These are phyloP conservation scores for Craterocephalus amniculus DNA, from an alignment of 2,797 vertebrate genomes.

Conservation along the genomic window DNA sequence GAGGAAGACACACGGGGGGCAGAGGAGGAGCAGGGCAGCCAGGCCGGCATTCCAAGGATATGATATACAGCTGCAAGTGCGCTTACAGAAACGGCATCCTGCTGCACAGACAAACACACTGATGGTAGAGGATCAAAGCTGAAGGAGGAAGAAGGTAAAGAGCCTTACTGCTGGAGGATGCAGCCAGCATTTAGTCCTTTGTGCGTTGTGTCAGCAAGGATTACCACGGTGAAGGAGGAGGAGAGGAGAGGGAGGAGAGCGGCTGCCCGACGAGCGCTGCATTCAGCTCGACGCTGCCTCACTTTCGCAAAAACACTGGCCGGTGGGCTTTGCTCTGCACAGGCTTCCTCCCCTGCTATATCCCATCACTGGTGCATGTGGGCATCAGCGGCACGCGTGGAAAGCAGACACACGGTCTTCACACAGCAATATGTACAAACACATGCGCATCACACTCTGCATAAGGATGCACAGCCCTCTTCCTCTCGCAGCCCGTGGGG, in stretches of 20 bases:
- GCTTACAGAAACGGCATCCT: conserved; percentile 51
- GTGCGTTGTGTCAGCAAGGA: conserved; percentile 80
- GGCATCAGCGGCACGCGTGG: conserved; percentile 37
- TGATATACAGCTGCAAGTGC: conserved; percentile 44
- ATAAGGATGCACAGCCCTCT: conserved; percentile 50
- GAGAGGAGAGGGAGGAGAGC: conserved; percentile 51
- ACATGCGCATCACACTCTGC: conserved; percentile 55
- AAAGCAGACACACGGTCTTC: conserved; percentile 45
- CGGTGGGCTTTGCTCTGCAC: conserved; percentile 37
- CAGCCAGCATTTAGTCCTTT: conserved; percentile 73
- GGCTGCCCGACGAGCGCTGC: conserved; percentile 48
- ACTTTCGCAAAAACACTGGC: conserved; percentile 49
- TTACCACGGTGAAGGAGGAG: conserved; percentile 68
- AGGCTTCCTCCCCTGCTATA: conserved; percentile 54
- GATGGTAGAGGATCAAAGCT: conserved; percentile 43
- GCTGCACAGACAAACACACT: conserved; percentile 32
- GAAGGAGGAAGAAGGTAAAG: conserved; percentile 39
- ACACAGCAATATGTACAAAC: conserved; percentile 50
- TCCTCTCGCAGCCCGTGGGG: conserved; percentile 47
- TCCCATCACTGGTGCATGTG: conserved; percentile 44
- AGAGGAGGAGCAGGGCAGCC: conserved; percentile 48
- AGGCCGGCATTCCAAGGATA: conserved; percentile 58
- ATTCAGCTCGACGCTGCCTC: conserved; percentile 57
- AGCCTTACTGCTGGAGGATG: conserved; percentile 59
- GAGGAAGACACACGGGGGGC: conserved; percentile 40